phyloP scores from a whole-genome alignment of 2,113 vertebrate species.

The Dicrurus megarhynchus region DNA sequence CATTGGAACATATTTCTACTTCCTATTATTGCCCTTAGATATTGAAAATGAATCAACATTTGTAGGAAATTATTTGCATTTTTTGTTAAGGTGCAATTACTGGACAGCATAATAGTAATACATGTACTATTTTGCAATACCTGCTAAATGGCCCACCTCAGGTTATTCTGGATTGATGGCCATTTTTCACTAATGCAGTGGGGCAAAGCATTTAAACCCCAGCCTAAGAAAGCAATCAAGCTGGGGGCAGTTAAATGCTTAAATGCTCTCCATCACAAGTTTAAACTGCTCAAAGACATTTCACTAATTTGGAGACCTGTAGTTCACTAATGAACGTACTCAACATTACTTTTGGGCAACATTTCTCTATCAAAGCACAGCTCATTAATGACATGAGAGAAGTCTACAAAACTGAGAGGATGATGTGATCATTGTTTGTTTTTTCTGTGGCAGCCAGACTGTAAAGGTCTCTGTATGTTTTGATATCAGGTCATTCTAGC shows the following conservation, averaged over 20 bases:
- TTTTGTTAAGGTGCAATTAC: background rate
- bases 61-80: background rate
- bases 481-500: background rate
- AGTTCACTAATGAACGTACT: background rate
- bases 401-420: background rate
- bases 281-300: background rate
- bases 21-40: background rate
- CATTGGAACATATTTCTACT: background rate
- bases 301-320: background rate
- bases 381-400: background rate
- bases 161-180: background rate
- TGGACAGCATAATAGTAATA: background rate
- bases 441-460: background rate
- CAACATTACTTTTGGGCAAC: background rate
- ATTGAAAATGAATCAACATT: background rate
- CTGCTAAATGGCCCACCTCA: background rate
- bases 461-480: background rate
- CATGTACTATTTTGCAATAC: background rate
- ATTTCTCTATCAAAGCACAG: background rate
- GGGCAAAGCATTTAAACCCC: background rate
- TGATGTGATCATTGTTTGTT: background rate
- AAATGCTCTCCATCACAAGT: background rate
- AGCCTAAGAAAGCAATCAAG: background rate
- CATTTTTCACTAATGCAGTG: background rate
- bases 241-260: background rate